Percentiles rank a stretch among this genome's conserved stretches.
phyloP scores from a whole-genome alignment of 2,113 vertebrate genomes.

The Passerina amoena region DNA sequence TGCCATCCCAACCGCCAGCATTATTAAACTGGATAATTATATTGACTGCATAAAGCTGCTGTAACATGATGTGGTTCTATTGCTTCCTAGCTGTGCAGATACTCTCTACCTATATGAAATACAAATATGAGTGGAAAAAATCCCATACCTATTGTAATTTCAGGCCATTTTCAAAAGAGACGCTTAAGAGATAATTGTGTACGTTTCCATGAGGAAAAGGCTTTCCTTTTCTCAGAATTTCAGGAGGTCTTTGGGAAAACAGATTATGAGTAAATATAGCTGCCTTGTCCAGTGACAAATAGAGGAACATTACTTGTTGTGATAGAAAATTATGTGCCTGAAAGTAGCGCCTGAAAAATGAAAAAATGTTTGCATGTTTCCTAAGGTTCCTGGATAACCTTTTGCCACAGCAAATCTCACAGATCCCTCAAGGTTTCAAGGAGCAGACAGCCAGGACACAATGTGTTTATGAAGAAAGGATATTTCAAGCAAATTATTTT shows the following conservation, averaged over 20 bases:
- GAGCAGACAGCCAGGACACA: background rate
- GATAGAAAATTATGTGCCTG: background rate
- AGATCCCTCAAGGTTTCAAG: background rate
- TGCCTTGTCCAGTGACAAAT: background rate
- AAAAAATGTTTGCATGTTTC: background rate
- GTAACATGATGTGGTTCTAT: background rate
- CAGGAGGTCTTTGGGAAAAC: background rate
- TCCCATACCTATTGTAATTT: background rate
- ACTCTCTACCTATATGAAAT: background rate
- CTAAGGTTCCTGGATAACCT: background rate
- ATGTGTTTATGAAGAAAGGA: background rate
- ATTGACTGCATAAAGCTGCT: background rate
- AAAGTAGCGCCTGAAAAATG: background rate
- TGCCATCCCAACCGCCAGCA: background rate
- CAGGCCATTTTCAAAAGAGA: background rate
- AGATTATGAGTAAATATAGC: background rate
- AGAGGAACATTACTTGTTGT: background rate
- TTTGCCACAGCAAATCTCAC: background rate
- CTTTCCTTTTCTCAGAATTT: background rate
- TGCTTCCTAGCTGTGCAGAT: background rate
- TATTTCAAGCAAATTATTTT: background rate
- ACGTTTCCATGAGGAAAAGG: background rate
- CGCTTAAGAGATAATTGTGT: background rate
- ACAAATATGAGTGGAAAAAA: background rate
- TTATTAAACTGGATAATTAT: background rate